phyloP scores from a whole-genome alignment of 2,888 invertebrate genomes.

The Tuta absoluta region DNA sequence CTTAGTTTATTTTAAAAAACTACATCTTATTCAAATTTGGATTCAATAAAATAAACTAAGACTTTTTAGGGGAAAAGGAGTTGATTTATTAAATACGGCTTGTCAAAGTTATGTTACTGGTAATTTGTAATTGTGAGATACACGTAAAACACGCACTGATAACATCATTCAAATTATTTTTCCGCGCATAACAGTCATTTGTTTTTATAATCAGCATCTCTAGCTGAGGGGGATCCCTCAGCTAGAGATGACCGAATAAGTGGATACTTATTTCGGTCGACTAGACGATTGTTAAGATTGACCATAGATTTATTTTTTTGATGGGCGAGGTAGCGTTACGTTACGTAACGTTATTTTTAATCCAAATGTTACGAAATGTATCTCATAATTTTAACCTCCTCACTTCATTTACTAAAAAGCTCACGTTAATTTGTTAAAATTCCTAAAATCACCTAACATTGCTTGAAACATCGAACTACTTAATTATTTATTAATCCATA shows the following conservation, averaged over 20 bases:
- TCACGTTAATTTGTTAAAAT: conserved; percentile 45
- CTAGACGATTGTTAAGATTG: too few relatives aligned
- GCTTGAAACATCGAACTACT: conserved; percentile 59
- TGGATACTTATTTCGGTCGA: too few relatives aligned
- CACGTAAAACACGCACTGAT: neutral
- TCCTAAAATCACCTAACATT: conserved; percentile 57
- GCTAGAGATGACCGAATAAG: too few relatives aligned
- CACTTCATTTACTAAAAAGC: conserved; percentile 48
- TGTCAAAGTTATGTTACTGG: conserved; percentile 31
- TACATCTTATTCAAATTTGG: too few relatives aligned
- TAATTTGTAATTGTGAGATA: conserved; percentile 36
- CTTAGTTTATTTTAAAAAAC: conserved; percentile 30
- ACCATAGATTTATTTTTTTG: too few relatives aligned
- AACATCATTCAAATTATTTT: too few relatives aligned
- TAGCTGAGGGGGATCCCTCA: too few relatives aligned
- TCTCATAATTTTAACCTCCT: conserved; percentile 48
- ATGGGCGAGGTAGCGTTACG: too few relatives aligned
- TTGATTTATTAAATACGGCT: conserved; percentile 2
- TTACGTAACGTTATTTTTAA: too few relatives aligned
- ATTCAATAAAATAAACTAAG: neutral
- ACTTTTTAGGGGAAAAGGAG: neutral
- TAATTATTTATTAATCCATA: conserved; percentile 35
- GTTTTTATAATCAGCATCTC: too few relatives aligned
- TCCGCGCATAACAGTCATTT: too few relatives aligned
- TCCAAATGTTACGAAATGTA: neutral